These are phyloP conservation scores for Oscheius myriophilus DNA, from an alignment of 2,888 invertebrate genomes.

Conservation along the genomic window DNA sequence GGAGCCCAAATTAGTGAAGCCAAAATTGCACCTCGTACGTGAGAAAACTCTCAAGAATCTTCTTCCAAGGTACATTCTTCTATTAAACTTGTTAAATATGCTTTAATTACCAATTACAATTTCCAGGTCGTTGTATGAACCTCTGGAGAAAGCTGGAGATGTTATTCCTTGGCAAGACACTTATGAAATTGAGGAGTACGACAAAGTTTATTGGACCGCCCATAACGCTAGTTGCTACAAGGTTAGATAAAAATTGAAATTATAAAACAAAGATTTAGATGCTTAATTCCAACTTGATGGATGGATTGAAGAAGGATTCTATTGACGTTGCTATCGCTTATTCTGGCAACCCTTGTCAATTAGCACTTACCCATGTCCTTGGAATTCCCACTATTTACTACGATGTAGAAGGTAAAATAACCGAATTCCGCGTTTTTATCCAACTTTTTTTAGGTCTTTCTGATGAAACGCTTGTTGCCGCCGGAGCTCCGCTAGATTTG, in stretches of 20 bases:
- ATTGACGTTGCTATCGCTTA: constrained; percentile 68
- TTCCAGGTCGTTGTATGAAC: constrained; percentile 53
- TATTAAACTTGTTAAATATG: background rate
- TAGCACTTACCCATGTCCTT: constrained; percentile 65
- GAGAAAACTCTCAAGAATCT: constrained; percentile 69
- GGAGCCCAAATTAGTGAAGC: constrained; percentile 68
- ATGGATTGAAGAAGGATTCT: constrained; percentile 61
- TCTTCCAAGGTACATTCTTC: constrained; percentile 50
- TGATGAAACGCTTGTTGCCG: constrained; percentile 67
- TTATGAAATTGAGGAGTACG: constrained; percentile 59
- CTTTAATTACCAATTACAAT: too few species aligned
- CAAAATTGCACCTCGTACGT: constrained; percentile 65
- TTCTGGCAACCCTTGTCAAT: constrained; percentile 67
- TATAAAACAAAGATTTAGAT: constrained; percentile 43
- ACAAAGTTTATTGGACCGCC: constrained; percentile 62
- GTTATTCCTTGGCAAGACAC: constrained; percentile 58
- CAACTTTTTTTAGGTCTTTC: constrained; percentile 48
- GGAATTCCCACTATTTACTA: constrained; percentile 68
- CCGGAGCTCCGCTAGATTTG: constrained; percentile 57
- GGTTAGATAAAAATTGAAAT: constrained; percentile 39
- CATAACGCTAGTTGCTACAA: constrained; percentile 68
- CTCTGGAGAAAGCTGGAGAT: constrained; percentile 59
- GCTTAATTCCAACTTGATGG: constrained; percentile 68
- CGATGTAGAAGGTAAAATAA: constrained; percentile 62
- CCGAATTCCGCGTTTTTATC: background rate